Base-by-base conservation (phyloP, 2,113 vertebrate species). In the Bufo bufo region DNA sequence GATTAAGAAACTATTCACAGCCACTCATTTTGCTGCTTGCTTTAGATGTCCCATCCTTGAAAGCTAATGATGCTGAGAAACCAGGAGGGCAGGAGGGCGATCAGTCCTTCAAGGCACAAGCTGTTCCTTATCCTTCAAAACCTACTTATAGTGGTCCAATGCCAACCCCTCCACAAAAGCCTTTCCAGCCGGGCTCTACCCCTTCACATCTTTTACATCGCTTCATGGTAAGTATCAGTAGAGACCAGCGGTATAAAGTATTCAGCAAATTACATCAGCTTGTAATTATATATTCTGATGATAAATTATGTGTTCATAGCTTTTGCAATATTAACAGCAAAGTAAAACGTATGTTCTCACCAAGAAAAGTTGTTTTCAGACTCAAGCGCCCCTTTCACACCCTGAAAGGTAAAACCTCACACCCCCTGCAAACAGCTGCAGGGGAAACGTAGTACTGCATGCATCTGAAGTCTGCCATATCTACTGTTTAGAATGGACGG, bases 171-270 rank as follows among this genome's bases (percentile, higher is more conserved):
- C 96, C 72, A 23, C 98, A 99, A 91, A 99, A 96, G 86, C 96
- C 98, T 0, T 99, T 99, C 90, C 98, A 99, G 91, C 89, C 98
- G 0, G 96, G 97, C 63, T 98, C 98, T 90, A 99, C 98, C 1
- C 97, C 98, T 0, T 87, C 90, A 0, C 97, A 99, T 52, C 98
- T 99, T 91, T 96, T 94, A 43, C 98, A 99, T 91, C 96, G 97
- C 69, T 99, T 99, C 92, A 97, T 99, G 98, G 98, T 98, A 92
- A 92, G 91, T 71, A 5, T 52, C 2, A 12, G 6, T 47, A 45
- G 43, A 17, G 11, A 47, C 14, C 69, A 16, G 69, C 33, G 7
- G 1, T 45, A 17, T 72, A 6, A 45, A 69, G 3, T 12, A 14
- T 72, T 16, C 3, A 72, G 5, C 45, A 71, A 3, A 71, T 71